phyloP scores from a whole-genome alignment of 1,140 invertebrate genomes.

The Probaryconus sp. region DNA sequence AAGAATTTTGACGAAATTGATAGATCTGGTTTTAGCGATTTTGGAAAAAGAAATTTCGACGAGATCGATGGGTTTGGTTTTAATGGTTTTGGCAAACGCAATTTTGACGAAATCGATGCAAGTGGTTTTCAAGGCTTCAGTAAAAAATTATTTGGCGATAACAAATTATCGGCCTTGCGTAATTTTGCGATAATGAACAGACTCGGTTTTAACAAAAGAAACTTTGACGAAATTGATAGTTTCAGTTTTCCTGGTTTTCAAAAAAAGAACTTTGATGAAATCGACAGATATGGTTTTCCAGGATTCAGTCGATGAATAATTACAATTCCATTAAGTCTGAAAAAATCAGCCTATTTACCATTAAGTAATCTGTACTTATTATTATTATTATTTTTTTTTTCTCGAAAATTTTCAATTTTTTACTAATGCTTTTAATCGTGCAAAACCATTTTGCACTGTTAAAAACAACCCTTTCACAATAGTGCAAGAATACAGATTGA shows the following conservation, averaged over 20 bases:
- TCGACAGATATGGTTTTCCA: conserved; percentile 77
- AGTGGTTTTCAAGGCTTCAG: conserved; percentile 77
- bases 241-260: conserved; percentile 75
- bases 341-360: too few relatives aligned
- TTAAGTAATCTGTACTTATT: too few relatives aligned
- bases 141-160: conserved; percentile 77
- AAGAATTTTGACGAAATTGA: conserved; percentile 82
- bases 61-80: conserved; percentile 79
- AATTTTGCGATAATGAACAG: conserved; percentile 32
- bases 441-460: too few relatives aligned
- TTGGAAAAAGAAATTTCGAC: conserved; percentile 81
- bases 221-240: conserved; percentile 83
- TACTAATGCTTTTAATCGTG: too few relatives aligned
- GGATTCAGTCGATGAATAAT: conserved; percentile 73
- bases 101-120: conserved; percentile 81
- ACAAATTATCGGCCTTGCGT: conserved; percentile 75
- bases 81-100: conserved; percentile 69
- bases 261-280: conserved; percentile 79
- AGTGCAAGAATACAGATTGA: too few relatives aligned
- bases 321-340: too few relatives aligned
- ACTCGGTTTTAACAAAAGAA: conserved; percentile 70
- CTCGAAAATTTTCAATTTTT: too few relatives aligned
- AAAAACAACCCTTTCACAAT: too few relatives aligned
- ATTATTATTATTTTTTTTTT: too few relatives aligned
- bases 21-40: conserved; percentile 80